Percentiles rank a stretch among this genome's conserved stretches.
Evolutionary conservation across 2,113 vertebrate genomes (phyloP).

Genomic region (Perca schrenkii): DNA sequence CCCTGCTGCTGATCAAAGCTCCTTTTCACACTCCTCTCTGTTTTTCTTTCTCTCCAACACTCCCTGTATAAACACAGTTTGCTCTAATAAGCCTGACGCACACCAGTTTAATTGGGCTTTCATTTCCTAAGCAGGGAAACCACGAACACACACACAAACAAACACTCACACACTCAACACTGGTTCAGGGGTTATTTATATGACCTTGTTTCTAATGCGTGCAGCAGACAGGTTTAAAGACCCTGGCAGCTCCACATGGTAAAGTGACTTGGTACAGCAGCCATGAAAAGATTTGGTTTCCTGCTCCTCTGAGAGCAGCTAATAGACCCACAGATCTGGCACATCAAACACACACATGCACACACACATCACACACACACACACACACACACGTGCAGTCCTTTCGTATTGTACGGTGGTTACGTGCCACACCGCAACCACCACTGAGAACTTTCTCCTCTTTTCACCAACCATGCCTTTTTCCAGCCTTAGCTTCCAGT

Average conservation of each 20-base stretch:
- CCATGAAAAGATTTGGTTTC: constrained; percentile 55
- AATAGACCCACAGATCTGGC: constrained; percentile 51
- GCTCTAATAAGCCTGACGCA: constrained; percentile 63
- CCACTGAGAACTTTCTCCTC: constrained; percentile 21
- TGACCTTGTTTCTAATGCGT: constrained; percentile 54
- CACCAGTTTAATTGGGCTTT: constrained; percentile 65
- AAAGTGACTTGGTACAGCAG: constrained; percentile 51
- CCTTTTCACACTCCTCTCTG: constrained; percentile 50
- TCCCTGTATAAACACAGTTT: constrained; percentile 64
- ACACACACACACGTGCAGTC: background rate
- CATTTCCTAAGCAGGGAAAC: constrained; percentile 51
- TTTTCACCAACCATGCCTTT: constrained; percentile 32
- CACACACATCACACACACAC: constrained; percentile 12
- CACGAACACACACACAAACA: constrained; percentile 16
- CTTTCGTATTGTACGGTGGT: constrained; percentile 16
- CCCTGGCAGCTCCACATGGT: constrained; percentile 45
- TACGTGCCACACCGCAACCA: constrained; percentile 40
- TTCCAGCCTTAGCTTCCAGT: constrained; percentile 50
- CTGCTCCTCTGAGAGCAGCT: constrained; percentile 45
- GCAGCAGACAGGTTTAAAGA: constrained; percentile 64
- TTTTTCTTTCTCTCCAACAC: constrained; percentile 57
- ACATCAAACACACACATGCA: constrained; percentile 36
- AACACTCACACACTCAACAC: constrained; percentile 1
- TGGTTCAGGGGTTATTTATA: constrained; percentile 42
- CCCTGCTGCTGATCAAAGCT: constrained; percentile 53